Conservation (phyloP, 2,113 vertebrate genomes). For the Eolophus roseicapilla region DNA sequence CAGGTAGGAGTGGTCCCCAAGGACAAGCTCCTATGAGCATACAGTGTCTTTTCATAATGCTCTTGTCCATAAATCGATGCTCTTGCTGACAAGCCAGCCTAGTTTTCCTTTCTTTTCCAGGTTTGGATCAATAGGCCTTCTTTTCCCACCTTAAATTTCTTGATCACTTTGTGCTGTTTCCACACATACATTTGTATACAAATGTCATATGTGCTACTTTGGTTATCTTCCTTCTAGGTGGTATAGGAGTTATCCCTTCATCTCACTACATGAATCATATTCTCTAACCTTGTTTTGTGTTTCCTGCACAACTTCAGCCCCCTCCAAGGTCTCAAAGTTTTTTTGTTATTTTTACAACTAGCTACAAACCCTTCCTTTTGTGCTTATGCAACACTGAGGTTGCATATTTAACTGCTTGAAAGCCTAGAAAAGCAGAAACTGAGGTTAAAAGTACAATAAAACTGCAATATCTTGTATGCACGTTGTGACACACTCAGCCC, state of each 20-base stretch:
- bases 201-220: neutral
- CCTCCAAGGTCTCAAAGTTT: neutral
- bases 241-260: neutral
- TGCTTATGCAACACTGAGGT: neutral
- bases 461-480: neutral
- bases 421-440: neutral
- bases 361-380: neutral
- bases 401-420: neutral
- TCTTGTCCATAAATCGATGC: neutral
- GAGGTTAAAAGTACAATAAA: neutral
- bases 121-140: neutral
- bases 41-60: neutral
- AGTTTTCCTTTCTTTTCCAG: neutral
- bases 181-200: neutral
- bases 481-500: neutral
- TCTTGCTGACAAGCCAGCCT: neutral
- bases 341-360: neutral
- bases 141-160: neutral
- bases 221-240: neutral
- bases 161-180: neutral
- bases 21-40: fast-evolving
- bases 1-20: too few species aligned
- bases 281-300: neutral
- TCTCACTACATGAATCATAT: neutral
- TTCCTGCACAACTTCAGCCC: neutral